Conservation (phyloP, 2,797 vertebrate genomes). For the Enteromius mattozi region DNA sequence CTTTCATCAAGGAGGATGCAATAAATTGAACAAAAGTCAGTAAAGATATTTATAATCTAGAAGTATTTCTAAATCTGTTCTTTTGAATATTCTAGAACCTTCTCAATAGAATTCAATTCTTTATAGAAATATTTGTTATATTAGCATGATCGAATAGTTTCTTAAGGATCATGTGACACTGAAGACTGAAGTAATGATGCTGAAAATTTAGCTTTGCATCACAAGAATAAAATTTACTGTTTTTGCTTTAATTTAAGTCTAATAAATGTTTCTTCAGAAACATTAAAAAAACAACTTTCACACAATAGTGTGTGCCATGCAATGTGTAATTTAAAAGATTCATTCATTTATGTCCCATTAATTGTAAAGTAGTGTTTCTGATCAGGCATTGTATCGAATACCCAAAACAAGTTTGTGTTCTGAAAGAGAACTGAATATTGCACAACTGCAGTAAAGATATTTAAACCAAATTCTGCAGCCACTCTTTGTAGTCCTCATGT, state of each 20-base stretch:
- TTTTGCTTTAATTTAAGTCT: background rate
- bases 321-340: background rate
- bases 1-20: background rate
- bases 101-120: too few species aligned
- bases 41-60: background rate
- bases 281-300: background rate
- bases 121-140: background rate
- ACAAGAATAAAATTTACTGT: background rate
- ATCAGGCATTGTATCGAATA: background rate
- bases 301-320: background rate
- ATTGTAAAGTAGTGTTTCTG: background rate
- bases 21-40: background rate
- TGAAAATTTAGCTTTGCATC: background rate
- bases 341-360: background rate
- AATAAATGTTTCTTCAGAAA: background rate
- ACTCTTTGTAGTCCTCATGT: background rate
- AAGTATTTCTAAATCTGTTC: background rate
- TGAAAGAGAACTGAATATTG: constrained; percentile 1
- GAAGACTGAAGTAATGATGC: background rate
- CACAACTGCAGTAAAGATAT: background rate
- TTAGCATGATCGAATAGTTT: background rate
- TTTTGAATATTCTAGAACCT: background rate
- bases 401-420: background rate
- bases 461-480: constrained; percentile 11
- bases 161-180: background rate